A percentile compares a stretch with the other conserved stretches of the same genome.
Evolutionary conservation across 1,140 invertebrate genomes (phyloP).

Genomic region (Sitobion miscanthi): DNA sequence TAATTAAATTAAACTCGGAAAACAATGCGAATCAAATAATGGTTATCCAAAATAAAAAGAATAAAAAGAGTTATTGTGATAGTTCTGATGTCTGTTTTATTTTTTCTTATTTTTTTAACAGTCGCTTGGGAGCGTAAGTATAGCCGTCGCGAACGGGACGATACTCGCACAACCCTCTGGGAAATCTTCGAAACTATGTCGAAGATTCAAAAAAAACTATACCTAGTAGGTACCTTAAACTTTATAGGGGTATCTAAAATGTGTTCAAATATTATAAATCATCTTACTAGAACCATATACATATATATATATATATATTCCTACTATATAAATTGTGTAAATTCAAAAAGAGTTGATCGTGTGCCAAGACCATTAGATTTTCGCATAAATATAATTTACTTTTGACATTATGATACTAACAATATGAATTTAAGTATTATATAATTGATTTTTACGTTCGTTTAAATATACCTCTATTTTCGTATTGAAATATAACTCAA

Average conservation of each 20-base stretch:
- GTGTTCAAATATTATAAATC: background rate
- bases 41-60: background rate
- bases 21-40: background rate
- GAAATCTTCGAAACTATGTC: background rate
- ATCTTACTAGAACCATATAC: background rate
- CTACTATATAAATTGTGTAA: background rate
- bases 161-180: background rate
- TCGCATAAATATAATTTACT: background rate
- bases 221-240: background rate
- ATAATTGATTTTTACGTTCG: no score
- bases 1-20: background rate
- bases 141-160: background rate
- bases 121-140: background rate
- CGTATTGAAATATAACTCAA: no score
- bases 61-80: background rate
- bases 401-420: background rate
- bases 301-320: background rate
- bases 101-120: conserved; percentile 15
- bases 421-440: no score
- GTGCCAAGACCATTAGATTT: background rate
- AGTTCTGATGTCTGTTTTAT: background rate
- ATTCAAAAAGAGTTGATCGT: background rate
- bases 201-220: background rate
- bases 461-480: no score
- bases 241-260: background rate